Base-by-base conservation (phyloP, 2,797 vertebrate species). In the Allobates femoralis region DNA sequence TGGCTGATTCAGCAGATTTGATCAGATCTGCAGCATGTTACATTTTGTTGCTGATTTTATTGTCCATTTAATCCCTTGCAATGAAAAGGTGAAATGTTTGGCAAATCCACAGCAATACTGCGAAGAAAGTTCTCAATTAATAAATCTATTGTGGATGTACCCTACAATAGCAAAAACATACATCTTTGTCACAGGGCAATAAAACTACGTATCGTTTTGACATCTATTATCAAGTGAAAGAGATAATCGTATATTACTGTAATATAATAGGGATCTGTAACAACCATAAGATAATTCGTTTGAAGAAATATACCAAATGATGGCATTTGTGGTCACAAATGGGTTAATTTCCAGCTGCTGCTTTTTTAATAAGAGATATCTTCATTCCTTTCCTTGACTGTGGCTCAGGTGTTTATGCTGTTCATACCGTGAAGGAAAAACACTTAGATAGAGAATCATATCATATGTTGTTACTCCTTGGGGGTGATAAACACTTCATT, bases 401-500 rank as follows among this genome's bases (percentile, higher is more conserved):
- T 46, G 69, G 69, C 37, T 74, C 69, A 74, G 69, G 69, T 74
- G 69, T 74, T 74, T 74, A 15, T 74, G 69, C 12, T 74, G 69
- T 26, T 74, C 41, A 50, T 26, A 50, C 69, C 69, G 69, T 74
- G 69, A 74, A 74, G 69, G 41, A 50, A 41, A 74, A 26, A 46
- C 69, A 74, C 69, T 74, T 26, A 74, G 64, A 46, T 34, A 23
- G 69, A 53, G 51, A 76, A 76, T 51, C 74, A 76, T 51, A 19
- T 76, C 26, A 55, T 76, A 76, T 76, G 74, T 55, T 30, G 51
- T 30, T 28, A 15, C 74, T 76, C 74, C 50, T 76, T 53, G 50
- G 26, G n/a, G 51, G 50, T 76, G 74, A 32, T 51, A 76, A 55
- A 51, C 51, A 76, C 74, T 76, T 76, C 74, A 76, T 76, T 76